Evolutionary conservation across 2,113 vertebrate species (phyloP).

Genomic region (Neofelis nebulosa): DNA sequence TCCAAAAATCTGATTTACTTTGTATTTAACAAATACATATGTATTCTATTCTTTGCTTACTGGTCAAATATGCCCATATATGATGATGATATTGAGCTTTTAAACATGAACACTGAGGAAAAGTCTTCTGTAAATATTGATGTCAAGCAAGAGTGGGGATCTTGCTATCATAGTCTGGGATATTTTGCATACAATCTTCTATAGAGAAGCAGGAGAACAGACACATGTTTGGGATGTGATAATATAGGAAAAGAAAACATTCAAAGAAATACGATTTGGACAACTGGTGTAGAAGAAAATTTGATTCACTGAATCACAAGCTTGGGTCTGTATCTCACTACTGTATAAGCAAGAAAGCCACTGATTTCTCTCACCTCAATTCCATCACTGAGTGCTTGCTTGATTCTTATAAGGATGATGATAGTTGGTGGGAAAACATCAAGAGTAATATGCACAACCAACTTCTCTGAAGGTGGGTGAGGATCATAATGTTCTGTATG

Average conservation of each 20-base stretch:
- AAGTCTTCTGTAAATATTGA: neutral
- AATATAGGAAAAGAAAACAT: neutral
- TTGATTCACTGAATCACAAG: neutral
- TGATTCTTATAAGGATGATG: neutral
- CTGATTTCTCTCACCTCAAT: neutral
- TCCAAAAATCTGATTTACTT: neutral
- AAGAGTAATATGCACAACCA: neutral
- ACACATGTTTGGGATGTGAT: too few relatives aligned
- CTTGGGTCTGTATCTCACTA: neutral
- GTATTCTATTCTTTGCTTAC: neutral
- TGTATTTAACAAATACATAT: neutral
- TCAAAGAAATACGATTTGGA: neutral
- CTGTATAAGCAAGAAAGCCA: neutral
- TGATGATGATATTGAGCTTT: neutral
- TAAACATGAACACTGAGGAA: neutral
- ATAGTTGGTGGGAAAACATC: neutral
- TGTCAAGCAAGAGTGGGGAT: too few relatives aligned
- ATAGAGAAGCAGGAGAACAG: neutral
- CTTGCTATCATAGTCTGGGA: neutral
- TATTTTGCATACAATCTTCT: neutral
- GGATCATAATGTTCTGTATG: neutral
- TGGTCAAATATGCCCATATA: neutral
- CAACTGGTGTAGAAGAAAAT: neutral
- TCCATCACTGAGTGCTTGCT: neutral
- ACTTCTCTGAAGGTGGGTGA: neutral